A percentile compares a stretch with the other conserved stretches of the same genome.
phyloP scores from a whole-genome alignment of 30 jellyfish, hydroid and myxozoan species.

The Calvadosia cruxmelitensis region DNA sequence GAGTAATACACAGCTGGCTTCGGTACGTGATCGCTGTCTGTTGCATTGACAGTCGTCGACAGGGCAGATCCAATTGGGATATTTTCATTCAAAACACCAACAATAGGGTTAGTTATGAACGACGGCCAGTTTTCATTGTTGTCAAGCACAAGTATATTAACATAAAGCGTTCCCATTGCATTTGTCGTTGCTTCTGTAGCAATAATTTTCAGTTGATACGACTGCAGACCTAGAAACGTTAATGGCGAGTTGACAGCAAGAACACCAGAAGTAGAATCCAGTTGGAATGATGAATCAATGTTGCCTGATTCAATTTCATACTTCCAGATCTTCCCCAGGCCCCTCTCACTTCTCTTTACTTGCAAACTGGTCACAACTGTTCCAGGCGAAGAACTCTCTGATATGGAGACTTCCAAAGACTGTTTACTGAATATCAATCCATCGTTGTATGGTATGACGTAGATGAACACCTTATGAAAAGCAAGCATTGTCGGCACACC shows the following conservation, averaged over 20 bases:
- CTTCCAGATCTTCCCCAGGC: neutral
- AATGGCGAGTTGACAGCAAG: neutral
- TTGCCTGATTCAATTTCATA: neutral
- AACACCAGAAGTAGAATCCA: neutral
- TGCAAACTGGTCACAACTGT: neutral
- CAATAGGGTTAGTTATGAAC: constrained; percentile 35
- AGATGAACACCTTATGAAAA: constrained; percentile 30
- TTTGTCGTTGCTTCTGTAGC: neutral
- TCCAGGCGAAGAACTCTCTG: neutral
- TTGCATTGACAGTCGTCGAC: constrained; percentile 24
- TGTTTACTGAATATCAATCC: neutral
- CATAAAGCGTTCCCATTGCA: constrained; percentile 17
- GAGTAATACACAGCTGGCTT: constrained; percentile 51
- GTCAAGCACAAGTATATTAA: constrained; percentile 36
- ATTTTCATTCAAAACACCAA: constrained; percentile 28
- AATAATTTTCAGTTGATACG: neutral
- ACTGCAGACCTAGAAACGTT: neutral
- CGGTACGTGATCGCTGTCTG: constrained; percentile 50
- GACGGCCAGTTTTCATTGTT: constrained; percentile 39
- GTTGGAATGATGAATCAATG: neutral
- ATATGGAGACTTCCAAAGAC: neutral
- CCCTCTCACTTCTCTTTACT: neutral
- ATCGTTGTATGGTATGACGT: constrained; percentile 21
- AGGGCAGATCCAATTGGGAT: constrained; percentile 15
- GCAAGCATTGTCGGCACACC: constrained; percentile 43